Evolutionary conservation across 1,140 invertebrate genomes (phyloP).

Genomic region (Glossosoma conforme): DNA sequence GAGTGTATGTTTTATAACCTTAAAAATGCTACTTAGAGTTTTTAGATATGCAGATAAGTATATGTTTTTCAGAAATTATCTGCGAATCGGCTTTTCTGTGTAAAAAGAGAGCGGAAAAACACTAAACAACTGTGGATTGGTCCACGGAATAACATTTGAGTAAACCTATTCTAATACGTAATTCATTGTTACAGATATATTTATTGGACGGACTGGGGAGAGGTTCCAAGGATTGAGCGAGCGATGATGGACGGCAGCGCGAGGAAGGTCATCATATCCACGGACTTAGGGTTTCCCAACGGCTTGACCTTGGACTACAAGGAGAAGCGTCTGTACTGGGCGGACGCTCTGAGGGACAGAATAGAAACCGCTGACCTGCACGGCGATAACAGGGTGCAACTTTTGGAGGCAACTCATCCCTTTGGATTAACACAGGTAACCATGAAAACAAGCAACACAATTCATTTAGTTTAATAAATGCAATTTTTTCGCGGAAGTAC

Average conservation of each 20-base stretch:
- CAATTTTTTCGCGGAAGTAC: too few species aligned
- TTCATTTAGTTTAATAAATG: too few species aligned
- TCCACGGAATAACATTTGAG: too few species aligned
- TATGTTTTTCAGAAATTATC: slow-evolving; percentile 7
- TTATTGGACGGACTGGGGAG: slow-evolving; percentile 91
- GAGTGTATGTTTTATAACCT: too few species aligned
- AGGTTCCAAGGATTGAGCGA: slow-evolving; percentile 76
- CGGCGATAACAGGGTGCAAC: slow-evolving; percentile 69
- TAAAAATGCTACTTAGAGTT: neutral
- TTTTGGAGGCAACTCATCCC: slow-evolving; percentile 66
- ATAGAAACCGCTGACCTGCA: slow-evolving; percentile 86
- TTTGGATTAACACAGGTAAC: slow-evolving; percentile 69
- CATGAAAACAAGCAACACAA: too few species aligned
- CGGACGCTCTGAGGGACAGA: slow-evolving; percentile 82
- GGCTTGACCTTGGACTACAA: slow-evolving; percentile 85
- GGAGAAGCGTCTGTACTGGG: slow-evolving; percentile 78
- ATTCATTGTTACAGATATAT: slow-evolving; percentile 59
- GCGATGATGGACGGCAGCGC: slow-evolving; percentile 77
- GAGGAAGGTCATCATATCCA: slow-evolving; percentile 67
- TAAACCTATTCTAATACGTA: too few species aligned
- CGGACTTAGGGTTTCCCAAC: slow-evolving; percentile 83
- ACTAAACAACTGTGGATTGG: too few species aligned
- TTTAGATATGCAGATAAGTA: neutral
- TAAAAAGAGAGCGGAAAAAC: too few species aligned
- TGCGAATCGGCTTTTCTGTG: too few species aligned